Conservation (phyloP, 2,888 invertebrate species). For the Ophion slaviceki region DNA sequence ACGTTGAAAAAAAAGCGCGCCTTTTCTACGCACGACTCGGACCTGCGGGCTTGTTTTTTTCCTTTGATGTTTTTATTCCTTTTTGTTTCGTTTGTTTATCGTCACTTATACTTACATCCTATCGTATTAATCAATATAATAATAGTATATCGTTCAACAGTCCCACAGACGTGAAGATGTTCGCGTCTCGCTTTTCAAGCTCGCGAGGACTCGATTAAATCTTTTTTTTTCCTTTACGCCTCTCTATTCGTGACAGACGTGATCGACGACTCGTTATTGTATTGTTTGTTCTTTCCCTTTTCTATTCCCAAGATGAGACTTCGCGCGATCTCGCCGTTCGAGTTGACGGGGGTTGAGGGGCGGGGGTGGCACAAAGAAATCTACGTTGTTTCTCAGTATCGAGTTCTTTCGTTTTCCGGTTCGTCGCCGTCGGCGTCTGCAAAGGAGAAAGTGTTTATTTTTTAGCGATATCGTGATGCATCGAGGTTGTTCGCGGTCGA, state of each 20-base stretch:
- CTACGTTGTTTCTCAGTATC: constrained; percentile 43
- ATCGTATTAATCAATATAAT: constrained; percentile 72
- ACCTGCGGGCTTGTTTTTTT: not conserved
- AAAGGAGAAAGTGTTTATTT: constrained; percentile 17
- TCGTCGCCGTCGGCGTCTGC: constrained; percentile 76
- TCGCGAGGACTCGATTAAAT: constrained; percentile 36
- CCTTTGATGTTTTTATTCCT: not conserved
- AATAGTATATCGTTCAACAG: constrained; percentile 72
- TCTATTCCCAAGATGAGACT: constrained; percentile 26
- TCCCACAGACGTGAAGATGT: constrained; percentile 69
- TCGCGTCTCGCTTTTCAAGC: constrained; percentile 67
- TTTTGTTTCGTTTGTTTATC: not conserved
- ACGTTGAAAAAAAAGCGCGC: not conserved
- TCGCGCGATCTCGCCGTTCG: constrained; percentile 32
- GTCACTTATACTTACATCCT: constrained; percentile 61
- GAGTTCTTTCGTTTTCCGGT: constrained; percentile 73
- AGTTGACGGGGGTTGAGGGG: constrained; percentile 12
- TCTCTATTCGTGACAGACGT: constrained; percentile 33
- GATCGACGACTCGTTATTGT: constrained; percentile 54
- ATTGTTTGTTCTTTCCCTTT: constrained; percentile 24
- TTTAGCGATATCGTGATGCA: not conserved
- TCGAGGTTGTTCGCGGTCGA: not conserved
- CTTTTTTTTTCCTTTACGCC: constrained; percentile 3
- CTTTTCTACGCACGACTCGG: not conserved
- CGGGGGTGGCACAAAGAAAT: constrained; percentile 44